A percentile compares a stretch with the other conserved stretches of the same genome.
Evolutionary conservation across 1,140 invertebrate species (phyloP).

Genomic region (Drosophila sulfurigaster): DNA sequence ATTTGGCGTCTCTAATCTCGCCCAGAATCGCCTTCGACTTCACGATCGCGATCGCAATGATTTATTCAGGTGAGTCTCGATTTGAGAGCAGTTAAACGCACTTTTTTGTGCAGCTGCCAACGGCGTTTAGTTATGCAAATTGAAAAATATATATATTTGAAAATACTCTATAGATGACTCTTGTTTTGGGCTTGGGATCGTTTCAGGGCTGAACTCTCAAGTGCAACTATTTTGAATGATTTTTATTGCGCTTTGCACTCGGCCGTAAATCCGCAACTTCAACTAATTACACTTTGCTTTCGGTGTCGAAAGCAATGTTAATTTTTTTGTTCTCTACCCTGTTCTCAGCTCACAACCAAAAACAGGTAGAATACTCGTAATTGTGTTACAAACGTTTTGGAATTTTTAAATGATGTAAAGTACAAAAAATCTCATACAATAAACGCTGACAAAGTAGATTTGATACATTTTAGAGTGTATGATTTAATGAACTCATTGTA

Average conservation of each 20-base stretch:
- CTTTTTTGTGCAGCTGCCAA: constrained; percentile 22
- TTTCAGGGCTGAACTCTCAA: constrained; percentile 40
- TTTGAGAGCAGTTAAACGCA: constrained; percentile 42
- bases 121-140: constrained; percentile 58
- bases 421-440: neutral
- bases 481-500: neutral
- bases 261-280: constrained; percentile 60
- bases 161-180: constrained; percentile 5
- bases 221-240: constrained; percentile 45
- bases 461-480: too few relatives aligned
- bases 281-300: constrained; percentile 57
- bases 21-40: constrained; percentile 56
- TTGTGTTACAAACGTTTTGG: neutral
- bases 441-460: neutral
- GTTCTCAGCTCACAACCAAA: neutral
- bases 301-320: neutral
- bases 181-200: constrained; percentile 28
- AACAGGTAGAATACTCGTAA: neutral
- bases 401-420: neutral
- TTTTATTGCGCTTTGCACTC: constrained; percentile 36
- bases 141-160: constrained; percentile 22
- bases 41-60: constrained; percentile 65
- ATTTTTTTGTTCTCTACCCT: constrained; percentile 12
- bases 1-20: constrained; percentile 70
- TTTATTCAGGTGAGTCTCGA: constrained; percentile 73